A percentile compares a stretch with the other conserved stretches of the same genome.
phyloP scores from a whole-genome alignment of 1,140 invertebrate species.

The Drosophila funebris region DNA sequence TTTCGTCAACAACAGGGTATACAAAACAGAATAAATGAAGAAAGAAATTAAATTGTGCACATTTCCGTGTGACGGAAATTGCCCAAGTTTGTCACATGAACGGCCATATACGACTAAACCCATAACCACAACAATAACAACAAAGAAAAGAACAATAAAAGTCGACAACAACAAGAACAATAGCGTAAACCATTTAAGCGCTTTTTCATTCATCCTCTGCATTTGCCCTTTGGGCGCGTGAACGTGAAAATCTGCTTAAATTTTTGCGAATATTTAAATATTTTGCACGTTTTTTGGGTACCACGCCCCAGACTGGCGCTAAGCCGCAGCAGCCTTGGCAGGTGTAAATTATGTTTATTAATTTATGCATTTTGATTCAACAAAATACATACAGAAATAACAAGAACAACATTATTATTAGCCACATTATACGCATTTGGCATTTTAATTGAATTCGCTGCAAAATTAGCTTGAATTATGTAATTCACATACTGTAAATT shows the following conservation, averaged over 20 bases:
- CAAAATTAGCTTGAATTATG: conserved; percentile 46
- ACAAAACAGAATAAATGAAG: conserved; percentile 38
- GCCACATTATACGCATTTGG: conserved; percentile 21
- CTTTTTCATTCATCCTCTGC: conserved; percentile 12
- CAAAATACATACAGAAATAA: conserved; percentile 23
- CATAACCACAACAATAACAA: conserved; percentile 36
- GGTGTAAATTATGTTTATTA: conserved; percentile 73
- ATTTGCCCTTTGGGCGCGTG: too few relatives aligned
- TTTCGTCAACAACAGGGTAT: conserved; percentile 29
- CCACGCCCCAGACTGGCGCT: too few relatives aligned
- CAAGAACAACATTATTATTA: not conserved
- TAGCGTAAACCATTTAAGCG: conserved; percentile 23
- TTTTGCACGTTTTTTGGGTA: conserved; percentile 23
- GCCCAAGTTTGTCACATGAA: conserved; percentile 69
- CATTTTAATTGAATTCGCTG: conserved; percentile 62
- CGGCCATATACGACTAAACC: conserved; percentile 56
- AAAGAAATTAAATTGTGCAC: conserved; percentile 73
- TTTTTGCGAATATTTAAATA: conserved; percentile 73
- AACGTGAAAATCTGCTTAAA: conserved; percentile 45
- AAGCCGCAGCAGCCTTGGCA: too few relatives aligned
- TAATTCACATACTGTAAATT: conserved; percentile 23
- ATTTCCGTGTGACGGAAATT: conserved; percentile 77
- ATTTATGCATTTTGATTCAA: conserved; percentile 52
- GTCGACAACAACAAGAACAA: conserved; percentile 1
- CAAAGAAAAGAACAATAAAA: conserved; percentile 13